A percentile compares a stretch with the other conserved stretches of the same genome.
These are phyloP conservation scores for Stomatorhinus ivindoensis DNA, from an alignment of 2,113 vertebrate species.

Conservation along the genomic window DNA sequence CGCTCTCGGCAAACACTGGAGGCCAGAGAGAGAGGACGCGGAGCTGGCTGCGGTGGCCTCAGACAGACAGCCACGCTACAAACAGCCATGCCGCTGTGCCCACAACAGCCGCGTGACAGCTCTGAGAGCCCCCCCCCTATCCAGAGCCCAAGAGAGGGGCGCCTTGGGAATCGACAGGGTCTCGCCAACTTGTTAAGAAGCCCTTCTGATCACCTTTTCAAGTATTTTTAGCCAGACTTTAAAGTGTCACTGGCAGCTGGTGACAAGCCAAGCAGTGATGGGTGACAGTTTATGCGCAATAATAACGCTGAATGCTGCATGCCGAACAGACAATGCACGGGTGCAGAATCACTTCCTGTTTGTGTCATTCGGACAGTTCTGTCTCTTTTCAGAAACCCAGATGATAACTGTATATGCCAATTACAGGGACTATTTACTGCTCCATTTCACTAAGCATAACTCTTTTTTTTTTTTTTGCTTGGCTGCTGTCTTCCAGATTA, in stretches of 20 bases:
- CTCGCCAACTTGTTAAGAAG: conserved; percentile 46
- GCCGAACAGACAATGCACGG: neutral
- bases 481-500: neutral
- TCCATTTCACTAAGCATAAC: neutral
- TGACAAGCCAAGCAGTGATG: conserved; percentile 24
- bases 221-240: conserved; percentile 53
- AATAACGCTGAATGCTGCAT: neutral
- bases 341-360: neutral
- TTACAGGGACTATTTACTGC: conserved; percentile 4
- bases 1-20: neutral
- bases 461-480: neutral
- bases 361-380: neutral
- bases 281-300: conserved; percentile 21
- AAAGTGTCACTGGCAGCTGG: conserved; percentile 33
- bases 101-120: neutral
- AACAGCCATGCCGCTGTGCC: neutral
- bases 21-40: neutral
- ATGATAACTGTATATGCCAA: neutral
- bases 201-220: conserved; percentile 43
- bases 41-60: neutral
- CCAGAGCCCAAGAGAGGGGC: conserved; percentile 30
- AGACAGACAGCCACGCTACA: conserved; percentile 17
- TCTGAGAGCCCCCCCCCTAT: conserved; percentile 21
- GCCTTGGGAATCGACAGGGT: conserved; percentile 43
- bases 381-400: neutral